Evolutionary conservation across 2,888 invertebrate species (phyloP), one percentile per base, ranked within the genome.

Genomic region (Chrysolina haemoptera): DNA sequence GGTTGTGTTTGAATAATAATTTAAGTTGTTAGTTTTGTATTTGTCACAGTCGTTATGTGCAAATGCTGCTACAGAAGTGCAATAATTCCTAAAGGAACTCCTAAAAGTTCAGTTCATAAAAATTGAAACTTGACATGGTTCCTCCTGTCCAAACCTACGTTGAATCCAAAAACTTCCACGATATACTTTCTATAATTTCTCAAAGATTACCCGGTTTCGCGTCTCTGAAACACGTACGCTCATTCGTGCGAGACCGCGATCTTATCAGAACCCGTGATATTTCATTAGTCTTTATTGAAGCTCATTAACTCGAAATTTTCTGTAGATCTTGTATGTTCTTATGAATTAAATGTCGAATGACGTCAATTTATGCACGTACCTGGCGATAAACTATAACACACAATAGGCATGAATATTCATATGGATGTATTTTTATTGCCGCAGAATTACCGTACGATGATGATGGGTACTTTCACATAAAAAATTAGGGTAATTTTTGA

Each of bases 401-500:
- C 53, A 53, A 53, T 53, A 53, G 53, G 53, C 53, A 53, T 53
- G 53, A 20, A 53, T 53, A 53, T 53, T 53, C 53, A 53, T 18
- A 53, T 18, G 20, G 18, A 16, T 53, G 16, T 53, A 18, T 53
- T 10, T 53, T 1, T 18, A 53, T 20, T 11, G 53, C 18, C 16
- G 18, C 20, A 53, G 18, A 18, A 53, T 20, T 53, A 53, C 20
- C 18, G 53, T 53, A 20, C 20, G 20, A 53, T 53, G 20, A 53
- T 53, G 20, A 43, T 43, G 43, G 11, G 20, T 53, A 53, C 11
- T 53, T 53, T 53, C 53, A 53, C 53, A 53, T 53, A 5, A 4
- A 20, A 53, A 5, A 20, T 53, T 53, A 11, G 18, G 53, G 5
- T 53, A 9, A 18, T 11, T 53, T 53, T 20, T 12, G 53, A 14